Percentiles rank a stretch among this genome's conserved stretches.
These are phyloP conservation scores for Lasioglossum leucozonium DNA, from an alignment of 2,888 invertebrate genomes.

Conservation along the genomic window DNA sequence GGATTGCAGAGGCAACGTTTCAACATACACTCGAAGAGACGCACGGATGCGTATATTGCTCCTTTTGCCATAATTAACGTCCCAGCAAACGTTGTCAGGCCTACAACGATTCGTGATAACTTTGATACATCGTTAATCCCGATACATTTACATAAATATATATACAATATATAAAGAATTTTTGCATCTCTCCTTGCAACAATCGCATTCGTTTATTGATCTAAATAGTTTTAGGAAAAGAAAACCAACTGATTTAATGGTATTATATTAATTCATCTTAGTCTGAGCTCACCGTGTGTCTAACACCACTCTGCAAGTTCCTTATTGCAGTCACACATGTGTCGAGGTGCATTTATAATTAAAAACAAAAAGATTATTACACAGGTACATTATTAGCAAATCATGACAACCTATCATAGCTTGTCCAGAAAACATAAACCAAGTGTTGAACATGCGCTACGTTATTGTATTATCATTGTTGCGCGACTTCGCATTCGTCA, in stretches of 20 bases:
- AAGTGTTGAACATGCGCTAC: slow-evolving; percentile 32
- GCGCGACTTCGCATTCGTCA: not conserved
- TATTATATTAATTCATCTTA: slow-evolving; percentile 40
- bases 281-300: slow-evolving; percentile 55
- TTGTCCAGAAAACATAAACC: slow-evolving; percentile 26
- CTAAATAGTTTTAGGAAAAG: slow-evolving; percentile 20
- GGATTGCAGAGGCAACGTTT: slow-evolving; percentile 87
- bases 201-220: slow-evolving; percentile 30
- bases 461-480: slow-evolving; percentile 4
- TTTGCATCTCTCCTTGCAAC: slow-evolving; percentile 38
- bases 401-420: slow-evolving; percentile 34
- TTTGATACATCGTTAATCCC: slow-evolving; percentile 63
- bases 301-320: slow-evolving; percentile 60
- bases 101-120: slow-evolving; percentile 78
- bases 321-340: slow-evolving; percentile 67
- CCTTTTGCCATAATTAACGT: slow-evolving; percentile 87
- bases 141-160: slow-evolving; percentile 9
- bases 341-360: slow-evolving; percentile 54
- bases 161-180: slow-evolving; percentile 28
- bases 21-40: slow-evolving; percentile 87
- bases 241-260: slow-evolving; percentile 34
- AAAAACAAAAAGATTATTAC: slow-evolving; percentile 30
- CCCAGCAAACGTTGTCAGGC: slow-evolving; percentile 86
- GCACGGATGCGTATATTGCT: slow-evolving; percentile 87
- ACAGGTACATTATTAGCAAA: slow-evolving; percentile 23